Conservation (phyloP, 2,888 invertebrate species). For the Catocala sponsa region DNA sequence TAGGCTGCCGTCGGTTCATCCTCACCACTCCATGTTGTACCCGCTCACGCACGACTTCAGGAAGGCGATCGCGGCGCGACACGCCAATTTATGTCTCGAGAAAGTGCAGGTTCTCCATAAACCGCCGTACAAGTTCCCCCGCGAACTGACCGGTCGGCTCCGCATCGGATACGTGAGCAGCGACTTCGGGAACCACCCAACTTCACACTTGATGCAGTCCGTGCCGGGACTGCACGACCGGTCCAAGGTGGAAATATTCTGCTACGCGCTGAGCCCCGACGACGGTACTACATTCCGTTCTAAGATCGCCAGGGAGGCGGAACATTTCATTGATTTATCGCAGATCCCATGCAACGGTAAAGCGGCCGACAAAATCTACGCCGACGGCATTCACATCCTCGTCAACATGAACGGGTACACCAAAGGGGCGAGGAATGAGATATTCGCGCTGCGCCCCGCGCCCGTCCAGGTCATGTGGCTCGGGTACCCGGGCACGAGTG, state of each 20-base stretch:
- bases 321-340: constrained; percentile 99
- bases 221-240: constrained; percentile 98
- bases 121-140: constrained; percentile 93
- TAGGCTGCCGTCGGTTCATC: constrained; percentile 99
- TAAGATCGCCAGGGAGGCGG: constrained; percentile 98
- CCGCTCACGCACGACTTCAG: constrained; percentile 98
- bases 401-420: constrained; percentile 99
- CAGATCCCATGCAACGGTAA: constrained; percentile 98
- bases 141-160: constrained; percentile 91
- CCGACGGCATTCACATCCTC: constrained; percentile 98
- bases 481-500: constrained; percentile 99
- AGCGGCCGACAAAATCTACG: constrained; percentile 98
- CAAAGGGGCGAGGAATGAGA: constrained; percentile 99
- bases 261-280: constrained; percentile 97
- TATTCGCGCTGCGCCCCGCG: constrained; percentile 98
- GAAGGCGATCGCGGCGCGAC: constrained; percentile 98
- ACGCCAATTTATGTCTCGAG: constrained; percentile 98
- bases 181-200: constrained; percentile 99
- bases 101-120: constrained; percentile 99
- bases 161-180: constrained; percentile 99
- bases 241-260: constrained; percentile 95
- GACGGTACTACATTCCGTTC: constrained; percentile 99
- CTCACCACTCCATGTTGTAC: constrained; percentile 99
- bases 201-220: constrained; percentile 99
- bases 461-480: constrained; percentile 99